Conservation (phyloP, 1,140 invertebrate species). For the Brachionus asplanchnoidis region DNA sequence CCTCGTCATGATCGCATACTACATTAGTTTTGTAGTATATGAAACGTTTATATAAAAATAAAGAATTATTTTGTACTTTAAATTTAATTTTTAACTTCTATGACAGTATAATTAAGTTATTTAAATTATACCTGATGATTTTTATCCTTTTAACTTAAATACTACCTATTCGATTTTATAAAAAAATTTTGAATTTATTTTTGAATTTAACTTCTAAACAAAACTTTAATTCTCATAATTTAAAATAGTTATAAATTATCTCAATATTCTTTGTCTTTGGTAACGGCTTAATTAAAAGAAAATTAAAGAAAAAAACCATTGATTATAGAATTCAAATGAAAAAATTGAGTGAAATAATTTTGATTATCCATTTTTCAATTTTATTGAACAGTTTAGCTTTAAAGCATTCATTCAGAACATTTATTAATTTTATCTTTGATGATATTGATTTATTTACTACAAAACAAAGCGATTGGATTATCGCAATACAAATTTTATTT, state of each 20-base stretch:
- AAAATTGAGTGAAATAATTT: background rate
- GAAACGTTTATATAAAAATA: too few species aligned
- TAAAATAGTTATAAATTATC: background rate
- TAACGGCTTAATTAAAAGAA: background rate
- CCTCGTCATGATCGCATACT: too few species aligned
- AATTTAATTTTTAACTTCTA: too few species aligned
- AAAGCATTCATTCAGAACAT: constrained; percentile 3
- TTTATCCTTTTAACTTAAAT: background rate
- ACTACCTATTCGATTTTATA: too few species aligned
- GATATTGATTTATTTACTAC: background rate
- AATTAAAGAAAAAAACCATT: background rate
- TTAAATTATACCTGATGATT: too few species aligned
- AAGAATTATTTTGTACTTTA: too few species aligned
- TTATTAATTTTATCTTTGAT: background rate
- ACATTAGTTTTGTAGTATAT: too few species aligned
- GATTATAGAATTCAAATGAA: background rate
- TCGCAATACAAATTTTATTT: background rate
- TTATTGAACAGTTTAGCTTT: background rate
- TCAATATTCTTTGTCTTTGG: background rate
- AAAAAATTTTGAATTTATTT: too few species aligned
- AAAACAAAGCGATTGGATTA: background rate
- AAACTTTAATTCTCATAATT: too few species aligned
- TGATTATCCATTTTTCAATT: background rate
- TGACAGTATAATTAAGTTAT: too few species aligned
- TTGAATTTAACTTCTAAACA: too few species aligned